Conservation (phyloP, 2,797 vertebrate genomes). For the Rhabdophis nuchalis region DNA sequence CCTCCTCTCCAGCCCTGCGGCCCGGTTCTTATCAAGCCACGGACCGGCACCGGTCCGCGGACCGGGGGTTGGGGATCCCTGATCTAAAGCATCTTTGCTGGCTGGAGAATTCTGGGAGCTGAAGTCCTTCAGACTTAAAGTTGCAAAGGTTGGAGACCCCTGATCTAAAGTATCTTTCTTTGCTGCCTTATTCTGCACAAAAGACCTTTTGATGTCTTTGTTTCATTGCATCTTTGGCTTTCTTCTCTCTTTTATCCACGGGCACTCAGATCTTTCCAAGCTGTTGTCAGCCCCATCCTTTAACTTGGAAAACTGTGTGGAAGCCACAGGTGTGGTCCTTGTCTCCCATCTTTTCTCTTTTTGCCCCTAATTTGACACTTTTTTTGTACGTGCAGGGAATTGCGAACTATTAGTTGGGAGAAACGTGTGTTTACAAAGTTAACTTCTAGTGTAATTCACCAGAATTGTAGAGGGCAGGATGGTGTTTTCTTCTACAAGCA, state of each 20-base stretch:
- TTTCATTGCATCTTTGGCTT: slow-evolving; percentile 2
- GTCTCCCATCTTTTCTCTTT: not conserved
- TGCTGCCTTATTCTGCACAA: not conserved
- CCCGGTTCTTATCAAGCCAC: too few species aligned
- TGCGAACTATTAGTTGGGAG: not conserved
- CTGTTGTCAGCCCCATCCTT: not conserved
- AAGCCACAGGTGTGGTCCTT: not conserved
- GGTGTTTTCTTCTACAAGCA: not conserved
- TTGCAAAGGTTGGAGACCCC: too few species aligned
- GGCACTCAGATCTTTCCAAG: not conserved
- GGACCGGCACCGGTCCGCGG: too few species aligned
- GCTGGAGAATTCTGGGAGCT: too few species aligned
- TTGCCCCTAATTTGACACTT: not conserved
- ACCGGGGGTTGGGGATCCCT: too few species aligned
- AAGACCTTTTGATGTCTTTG: slow-evolving; percentile 6
- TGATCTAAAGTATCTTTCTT: slow-evolving; percentile 17
- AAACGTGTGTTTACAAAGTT: not conserved
- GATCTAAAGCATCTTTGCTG: too few species aligned
- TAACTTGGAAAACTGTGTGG: not conserved
- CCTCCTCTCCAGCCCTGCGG: too few species aligned
- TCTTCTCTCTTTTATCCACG: not conserved
- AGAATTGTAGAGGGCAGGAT: not conserved
- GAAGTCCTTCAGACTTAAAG: too few species aligned
- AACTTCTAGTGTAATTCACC: not conserved
- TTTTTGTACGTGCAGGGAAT: not conserved